These are phyloP conservation scores for Griposia aprilina DNA, from an alignment of 2,888 invertebrate species.

Conservation along the genomic window DNA sequence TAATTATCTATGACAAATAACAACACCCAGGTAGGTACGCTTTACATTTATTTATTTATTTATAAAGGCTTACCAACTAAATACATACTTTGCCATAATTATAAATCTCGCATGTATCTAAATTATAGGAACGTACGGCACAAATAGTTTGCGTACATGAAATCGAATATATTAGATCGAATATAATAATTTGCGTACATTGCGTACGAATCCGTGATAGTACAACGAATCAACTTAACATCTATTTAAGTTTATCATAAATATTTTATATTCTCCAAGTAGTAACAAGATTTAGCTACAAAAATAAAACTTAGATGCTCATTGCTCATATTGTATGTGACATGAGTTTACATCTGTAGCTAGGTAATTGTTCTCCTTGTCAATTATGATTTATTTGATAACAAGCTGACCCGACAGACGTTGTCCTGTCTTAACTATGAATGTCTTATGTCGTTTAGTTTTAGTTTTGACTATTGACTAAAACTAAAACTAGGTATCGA, in stretches of 20 bases:
- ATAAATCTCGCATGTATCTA: background rate
- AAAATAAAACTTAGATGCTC: background rate
- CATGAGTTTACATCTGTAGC: background rate
- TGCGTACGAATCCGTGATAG: background rate
- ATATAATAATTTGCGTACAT: too few relatives aligned
- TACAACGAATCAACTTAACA: background rate
- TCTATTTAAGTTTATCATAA: background rate
- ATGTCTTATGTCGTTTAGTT: too few relatives aligned
- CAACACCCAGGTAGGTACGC: slow-evolving; percentile 7
- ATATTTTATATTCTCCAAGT: background rate
- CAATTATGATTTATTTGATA: background rate
- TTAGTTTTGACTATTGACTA: too few relatives aligned
- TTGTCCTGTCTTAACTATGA: too few relatives aligned
- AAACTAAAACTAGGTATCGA: too few relatives aligned
- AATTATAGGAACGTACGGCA: background rate
- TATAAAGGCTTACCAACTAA: background rate
- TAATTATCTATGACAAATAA: slow-evolving; percentile 46
- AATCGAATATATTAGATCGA: too few relatives aligned
- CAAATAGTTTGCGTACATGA: background rate
- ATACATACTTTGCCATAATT: background rate
- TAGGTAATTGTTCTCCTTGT: background rate
- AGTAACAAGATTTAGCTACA: background rate
- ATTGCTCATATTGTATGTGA: background rate
- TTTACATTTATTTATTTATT: background rate
- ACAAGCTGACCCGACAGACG: too few relatives aligned